Conservation (phyloP, 1,140 invertebrate genomes). For the Drosophila tsacasi region DNA sequence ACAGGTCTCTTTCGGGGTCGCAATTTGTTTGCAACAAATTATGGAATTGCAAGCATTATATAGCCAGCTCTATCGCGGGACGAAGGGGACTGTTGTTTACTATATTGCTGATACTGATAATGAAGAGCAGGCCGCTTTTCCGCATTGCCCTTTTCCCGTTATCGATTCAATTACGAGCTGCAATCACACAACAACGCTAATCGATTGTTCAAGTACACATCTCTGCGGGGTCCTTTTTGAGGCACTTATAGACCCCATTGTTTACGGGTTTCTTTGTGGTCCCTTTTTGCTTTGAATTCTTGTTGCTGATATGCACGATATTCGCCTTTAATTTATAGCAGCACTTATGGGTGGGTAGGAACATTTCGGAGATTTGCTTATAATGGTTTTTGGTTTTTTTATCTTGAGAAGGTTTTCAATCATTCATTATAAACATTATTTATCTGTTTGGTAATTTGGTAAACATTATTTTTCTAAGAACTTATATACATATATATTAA, state of each 20-base stretch:
- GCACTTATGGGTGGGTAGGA: neutral
- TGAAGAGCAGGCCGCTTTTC: conserved; percentile 45
- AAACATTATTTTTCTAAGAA: neutral
- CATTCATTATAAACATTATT: neutral
- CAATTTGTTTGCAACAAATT: conserved; percentile 62
- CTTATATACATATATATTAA: neutral
- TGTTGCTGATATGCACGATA: conserved; percentile 1
- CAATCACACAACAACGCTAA: conserved; percentile 7
- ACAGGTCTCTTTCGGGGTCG: conserved; percentile 7
- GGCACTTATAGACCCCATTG: neutral
- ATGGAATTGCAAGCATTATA: conserved; percentile 32
- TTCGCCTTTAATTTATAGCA: neutral
- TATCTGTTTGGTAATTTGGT: neutral
- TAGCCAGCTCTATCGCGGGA: conserved; percentile 17
- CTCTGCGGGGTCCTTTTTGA: conserved; percentile 1
- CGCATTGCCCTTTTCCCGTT: conserved; percentile 41
- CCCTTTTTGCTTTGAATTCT: conserved; percentile 4
- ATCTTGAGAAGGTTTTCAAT: too few relatives aligned
- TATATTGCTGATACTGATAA: conserved; percentile 46
- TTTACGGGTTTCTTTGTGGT: conserved; percentile 16
- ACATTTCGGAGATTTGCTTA: neutral
- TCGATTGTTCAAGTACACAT: conserved; percentile 9
- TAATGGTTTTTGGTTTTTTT: neutral
- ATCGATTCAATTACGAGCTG: conserved; percentile 25
- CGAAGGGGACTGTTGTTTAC: conserved; percentile 28